These are phyloP conservation scores for Copidosoma aretas DNA, from an alignment of 2,888 invertebrate genomes.

Conservation along the genomic window DNA sequence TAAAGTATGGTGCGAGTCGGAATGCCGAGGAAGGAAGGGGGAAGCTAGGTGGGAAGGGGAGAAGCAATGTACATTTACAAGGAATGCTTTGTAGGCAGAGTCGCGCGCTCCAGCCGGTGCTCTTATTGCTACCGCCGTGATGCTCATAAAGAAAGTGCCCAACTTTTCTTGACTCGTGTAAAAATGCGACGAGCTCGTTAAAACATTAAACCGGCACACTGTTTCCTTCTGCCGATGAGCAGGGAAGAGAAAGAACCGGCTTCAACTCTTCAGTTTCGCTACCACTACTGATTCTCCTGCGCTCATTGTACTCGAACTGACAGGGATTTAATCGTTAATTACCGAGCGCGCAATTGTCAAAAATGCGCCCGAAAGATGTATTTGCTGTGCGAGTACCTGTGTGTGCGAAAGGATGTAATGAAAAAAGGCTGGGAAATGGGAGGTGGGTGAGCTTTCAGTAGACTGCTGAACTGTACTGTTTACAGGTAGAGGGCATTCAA, in stretches of 20 bases:
- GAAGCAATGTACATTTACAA: slow-evolving; percentile 25
- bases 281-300: slow-evolving; percentile 1
- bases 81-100: slow-evolving; percentile 25
- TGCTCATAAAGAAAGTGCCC: slow-evolving; percentile 10
- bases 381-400: neutral
- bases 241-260: neutral
- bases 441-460: neutral
- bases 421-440: neutral
- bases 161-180: slow-evolving; percentile 33
- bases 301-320: slow-evolving; percentile 3
- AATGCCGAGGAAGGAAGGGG: neutral
- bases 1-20: neutral
- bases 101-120: neutral
- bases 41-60: neutral
- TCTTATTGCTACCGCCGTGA: neutral
- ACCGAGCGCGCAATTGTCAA: neutral
- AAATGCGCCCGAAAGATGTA: neutral
- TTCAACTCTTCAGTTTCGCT: neutral
- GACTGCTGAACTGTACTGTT: neutral
- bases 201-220: slow-evolving; percentile 37
- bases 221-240: slow-evolving; percentile 3
- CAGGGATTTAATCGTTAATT: slow-evolving; percentile 26
- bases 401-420: neutral
- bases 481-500: neutral
- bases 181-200: slow-evolving; percentile 36